These are phyloP conservation scores for Tetranychus piercei DNA, from an alignment of 2,888 invertebrate species.

Conservation along the genomic window DNA sequence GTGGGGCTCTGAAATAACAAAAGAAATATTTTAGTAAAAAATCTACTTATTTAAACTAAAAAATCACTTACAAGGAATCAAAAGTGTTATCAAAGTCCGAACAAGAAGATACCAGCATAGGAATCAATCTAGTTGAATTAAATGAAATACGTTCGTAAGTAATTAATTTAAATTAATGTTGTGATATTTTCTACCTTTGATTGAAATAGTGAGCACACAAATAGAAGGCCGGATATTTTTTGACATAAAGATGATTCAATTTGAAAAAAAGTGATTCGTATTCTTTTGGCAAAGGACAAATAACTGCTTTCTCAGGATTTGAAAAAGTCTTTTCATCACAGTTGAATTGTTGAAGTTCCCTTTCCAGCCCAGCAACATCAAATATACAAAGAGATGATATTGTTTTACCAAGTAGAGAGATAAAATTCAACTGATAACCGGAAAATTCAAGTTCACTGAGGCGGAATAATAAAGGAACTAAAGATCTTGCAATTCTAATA, in stretches of 20 bases:
- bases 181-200: not conserved
- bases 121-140: not conserved
- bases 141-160: not conserved
- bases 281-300: not conserved
- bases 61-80: not conserved
- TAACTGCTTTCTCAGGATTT: not conserved
- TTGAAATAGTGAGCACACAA: not conserved
- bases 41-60: not conserved
- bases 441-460: not conserved
- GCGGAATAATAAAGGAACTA: not conserved
- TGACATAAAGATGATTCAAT: not conserved
- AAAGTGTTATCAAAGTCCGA: not conserved
- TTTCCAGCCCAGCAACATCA: not conserved
- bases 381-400: not conserved
- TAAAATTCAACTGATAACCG: not conserved
- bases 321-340: not conserved
- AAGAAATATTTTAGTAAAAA: not conserved
- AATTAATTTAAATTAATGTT: not conserved
- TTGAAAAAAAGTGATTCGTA: not conserved
- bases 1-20: constrained; percentile 16
- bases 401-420: not conserved
- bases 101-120: not conserved
- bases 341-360: not conserved
- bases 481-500: not conserved
- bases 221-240: constrained; percentile 3